These are phyloP conservation scores for Typhlichthys eigenmanni DNA, from an alignment of 2,797 vertebrate genomes.

Conservation along the genomic window DNA sequence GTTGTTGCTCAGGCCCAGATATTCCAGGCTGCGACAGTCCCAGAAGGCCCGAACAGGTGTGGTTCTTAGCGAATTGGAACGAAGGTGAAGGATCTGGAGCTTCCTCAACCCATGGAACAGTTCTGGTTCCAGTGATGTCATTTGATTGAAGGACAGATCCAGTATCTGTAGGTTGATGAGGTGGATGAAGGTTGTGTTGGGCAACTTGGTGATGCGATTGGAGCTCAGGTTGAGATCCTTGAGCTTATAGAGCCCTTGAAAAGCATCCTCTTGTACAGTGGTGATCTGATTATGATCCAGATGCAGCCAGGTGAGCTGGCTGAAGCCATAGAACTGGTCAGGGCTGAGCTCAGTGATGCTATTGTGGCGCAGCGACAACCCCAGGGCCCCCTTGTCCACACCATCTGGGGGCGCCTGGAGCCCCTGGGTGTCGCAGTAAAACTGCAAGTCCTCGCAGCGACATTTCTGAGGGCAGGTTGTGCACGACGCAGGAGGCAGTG, in stretches of 20 bases:
- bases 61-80: slow-evolving; percentile 96
- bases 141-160: slow-evolving; percentile 98
- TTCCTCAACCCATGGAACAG: slow-evolving; percentile 96
- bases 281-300: slow-evolving; percentile 99
- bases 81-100: slow-evolving; percentile 95
- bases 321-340: slow-evolving; percentile 97
- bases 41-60: slow-evolving; percentile 97
- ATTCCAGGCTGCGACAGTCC: slow-evolving; percentile 98
- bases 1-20: slow-evolving; percentile 96
- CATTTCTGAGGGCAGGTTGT: slow-evolving; percentile 99
- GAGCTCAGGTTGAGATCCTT: slow-evolving; percentile 99
- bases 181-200: slow-evolving; percentile 99
- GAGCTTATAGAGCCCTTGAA: slow-evolving; percentile 98
- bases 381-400: slow-evolving; percentile 95
- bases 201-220: slow-evolving; percentile 99
- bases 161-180: slow-evolving; percentile 98
- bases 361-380: slow-evolving; percentile 98
- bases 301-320: slow-evolving; percentile 98
- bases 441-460: slow-evolving; percentile 99
- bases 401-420: slow-evolving; percentile 95
- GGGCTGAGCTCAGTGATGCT: slow-evolving; percentile 93
- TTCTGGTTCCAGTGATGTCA: slow-evolving; percentile 95
- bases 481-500: slow-evolving; percentile 94
- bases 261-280: slow-evolving; percentile 95
- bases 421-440: slow-evolving; percentile 99